These are phyloP conservation scores for Pelosia muscerda DNA, from an alignment of 2,888 invertebrate species.

Conservation along the genomic window DNA sequence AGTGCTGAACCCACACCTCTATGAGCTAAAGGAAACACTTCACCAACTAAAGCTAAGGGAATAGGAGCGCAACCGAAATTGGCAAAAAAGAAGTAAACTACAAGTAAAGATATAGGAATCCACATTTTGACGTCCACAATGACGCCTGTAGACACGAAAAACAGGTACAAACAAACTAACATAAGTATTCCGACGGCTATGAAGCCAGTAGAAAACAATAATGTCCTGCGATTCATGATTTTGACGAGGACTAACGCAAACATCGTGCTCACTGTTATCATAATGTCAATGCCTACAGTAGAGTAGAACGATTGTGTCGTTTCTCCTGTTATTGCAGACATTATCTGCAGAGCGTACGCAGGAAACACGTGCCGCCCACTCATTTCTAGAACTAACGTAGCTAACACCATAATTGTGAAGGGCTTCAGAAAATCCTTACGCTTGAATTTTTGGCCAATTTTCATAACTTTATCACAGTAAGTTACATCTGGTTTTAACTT, in stretches of 20 bases:
- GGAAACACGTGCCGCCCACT: slow-evolving; percentile 70
- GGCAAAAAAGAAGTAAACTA: slow-evolving; percentile 63
- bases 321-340: slow-evolving; percentile 61
- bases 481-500: slow-evolving; percentile 8
- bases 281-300: slow-evolving; percentile 63
- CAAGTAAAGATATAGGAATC: slow-evolving; percentile 62
- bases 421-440: slow-evolving; percentile 68
- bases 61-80: slow-evolving; percentile 74
- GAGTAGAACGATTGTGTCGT: slow-evolving; percentile 62
- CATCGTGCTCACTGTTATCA: slow-evolving; percentile 62
- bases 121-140: slow-evolving; percentile 55
- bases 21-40: slow-evolving; percentile 70
- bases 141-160: slow-evolving; percentile 49
- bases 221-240: slow-evolving; percentile 61
- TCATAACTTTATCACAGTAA: slow-evolving; percentile 13
- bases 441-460: slow-evolving; percentile 61
- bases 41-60: slow-evolving; percentile 69
- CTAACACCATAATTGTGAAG: slow-evolving; percentile 55
- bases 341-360: slow-evolving; percentile 68
- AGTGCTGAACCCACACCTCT: slow-evolving; percentile 62
- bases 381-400: slow-evolving; percentile 59
- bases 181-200: slow-evolving; percentile 56
- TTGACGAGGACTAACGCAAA: slow-evolving; percentile 65
- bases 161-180: slow-evolving; percentile 59
- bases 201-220: slow-evolving; percentile 66